Conservation (phyloP, 2,797 vertebrate species). For the Halcyon badia region DNA sequence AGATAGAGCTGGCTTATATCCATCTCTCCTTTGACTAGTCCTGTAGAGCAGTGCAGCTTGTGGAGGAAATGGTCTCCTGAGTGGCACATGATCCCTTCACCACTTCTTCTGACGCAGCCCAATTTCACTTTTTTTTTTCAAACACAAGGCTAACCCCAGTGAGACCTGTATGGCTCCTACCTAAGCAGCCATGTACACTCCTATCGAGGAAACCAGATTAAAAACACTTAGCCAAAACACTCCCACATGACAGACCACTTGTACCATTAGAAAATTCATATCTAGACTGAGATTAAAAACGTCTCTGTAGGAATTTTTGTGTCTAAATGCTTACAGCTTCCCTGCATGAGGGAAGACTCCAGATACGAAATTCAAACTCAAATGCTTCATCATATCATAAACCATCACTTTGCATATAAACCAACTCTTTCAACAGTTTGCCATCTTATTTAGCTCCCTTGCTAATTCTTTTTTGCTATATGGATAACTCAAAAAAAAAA, state of each 20-base stretch:
- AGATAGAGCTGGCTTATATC: background rate
- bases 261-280: background rate
- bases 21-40: background rate
- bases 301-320: background rate
- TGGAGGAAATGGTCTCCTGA: background rate
- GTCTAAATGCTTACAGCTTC: background rate
- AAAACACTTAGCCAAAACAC: background rate
- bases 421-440: background rate
- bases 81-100: background rate
- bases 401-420: background rate
- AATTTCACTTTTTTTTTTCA: background rate
- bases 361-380: background rate
- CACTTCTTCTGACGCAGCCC: accelerated
- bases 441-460: background rate
- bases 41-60: background rate
- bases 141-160: background rate
- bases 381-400: background rate
- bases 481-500: background rate
- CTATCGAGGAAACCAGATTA: background rate
- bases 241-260: background rate
- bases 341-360: background rate
- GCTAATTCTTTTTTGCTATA: background rate
- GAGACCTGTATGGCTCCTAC: background rate
- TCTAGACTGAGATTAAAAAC: background rate
- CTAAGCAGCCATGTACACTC: background rate